Evolutionary conservation across 2,888 invertebrate genomes (phyloP).

Genomic region (Spisula solida): DNA sequence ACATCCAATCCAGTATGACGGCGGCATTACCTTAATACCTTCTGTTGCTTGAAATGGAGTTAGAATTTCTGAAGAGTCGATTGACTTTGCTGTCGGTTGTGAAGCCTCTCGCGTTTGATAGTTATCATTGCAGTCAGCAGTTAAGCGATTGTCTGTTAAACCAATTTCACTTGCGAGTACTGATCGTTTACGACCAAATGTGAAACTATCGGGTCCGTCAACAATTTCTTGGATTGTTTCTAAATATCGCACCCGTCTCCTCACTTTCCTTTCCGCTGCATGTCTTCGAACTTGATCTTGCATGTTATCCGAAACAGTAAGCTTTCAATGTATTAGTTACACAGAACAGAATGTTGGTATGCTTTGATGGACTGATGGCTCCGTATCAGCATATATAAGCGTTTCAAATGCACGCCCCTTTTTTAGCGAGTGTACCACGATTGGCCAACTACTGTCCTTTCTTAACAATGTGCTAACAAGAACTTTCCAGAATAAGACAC

Average conservation of each 20-base stretch:
- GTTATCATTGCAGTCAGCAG: background rate
- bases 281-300: background rate
- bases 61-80: conserved; percentile 16
- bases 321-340: too few species aligned
- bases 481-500: too few species aligned
- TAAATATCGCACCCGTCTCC: background rate
- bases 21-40: background rate
- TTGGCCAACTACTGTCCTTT: background rate
- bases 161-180: background rate
- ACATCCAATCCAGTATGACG: conserved; percentile 40
- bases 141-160: background rate
- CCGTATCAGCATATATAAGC: background rate
- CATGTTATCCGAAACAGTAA: background rate
- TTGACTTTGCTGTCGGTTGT: background rate
- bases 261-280: background rate
- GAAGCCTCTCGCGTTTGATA: background rate
- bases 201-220: background rate
- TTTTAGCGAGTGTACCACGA: background rate
- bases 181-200: background rate
- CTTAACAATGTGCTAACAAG: background rate
- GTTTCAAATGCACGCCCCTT: background rate
- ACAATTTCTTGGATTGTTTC: background rate
- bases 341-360: too few species aligned
- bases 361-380: background rate
- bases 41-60: conserved; percentile 32